phyloP scores from a whole-genome alignment of 2,888 invertebrate genomes.

The Mythimna loreyi region DNA sequence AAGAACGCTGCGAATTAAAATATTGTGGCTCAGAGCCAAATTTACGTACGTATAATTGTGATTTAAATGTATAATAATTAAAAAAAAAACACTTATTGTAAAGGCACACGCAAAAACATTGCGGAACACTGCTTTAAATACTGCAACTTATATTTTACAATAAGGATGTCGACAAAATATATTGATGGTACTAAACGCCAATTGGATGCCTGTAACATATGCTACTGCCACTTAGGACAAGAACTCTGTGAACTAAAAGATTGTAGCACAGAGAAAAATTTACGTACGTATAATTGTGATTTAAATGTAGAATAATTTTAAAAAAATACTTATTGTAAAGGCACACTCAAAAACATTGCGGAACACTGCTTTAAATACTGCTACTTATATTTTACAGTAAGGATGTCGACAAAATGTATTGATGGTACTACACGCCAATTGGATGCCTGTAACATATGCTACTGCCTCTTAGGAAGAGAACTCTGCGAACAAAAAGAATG shows the following conservation, averaged over 20 bases:
- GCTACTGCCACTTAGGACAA: slow-evolving; percentile 17
- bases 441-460: slow-evolving; percentile 32
- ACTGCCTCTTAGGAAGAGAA: slow-evolving; percentile 9
- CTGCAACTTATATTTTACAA: slow-evolving; percentile 2
- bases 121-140: too few relatives aligned
- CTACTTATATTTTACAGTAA: neutral
- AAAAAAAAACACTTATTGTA: too few relatives aligned
- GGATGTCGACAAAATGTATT: neutral
- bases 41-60: too few relatives aligned
- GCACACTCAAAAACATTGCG: too few relatives aligned
- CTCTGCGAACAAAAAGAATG: slow-evolving; percentile 25
- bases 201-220: slow-evolving; percentile 25
- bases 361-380: too few relatives aligned
- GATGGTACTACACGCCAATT: slow-evolving; percentile 11
- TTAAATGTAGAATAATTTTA: too few relatives aligned
- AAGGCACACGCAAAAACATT: too few relatives aligned
- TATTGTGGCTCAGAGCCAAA: neutral
- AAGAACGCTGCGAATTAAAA: slow-evolving; percentile 18
- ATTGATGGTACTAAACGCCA: slow-evolving; percentile 10
- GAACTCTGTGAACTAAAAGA: slow-evolving; percentile 18
- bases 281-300: slow-evolving; percentile 25
- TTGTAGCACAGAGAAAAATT: neutral
- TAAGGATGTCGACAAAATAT: neutral
- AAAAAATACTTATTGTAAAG: too few relatives aligned
- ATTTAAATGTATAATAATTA: too few relatives aligned